phyloP scores from a whole-genome alignment of 2,113 vertebrate genomes.

The Mirza zaza region DNA sequence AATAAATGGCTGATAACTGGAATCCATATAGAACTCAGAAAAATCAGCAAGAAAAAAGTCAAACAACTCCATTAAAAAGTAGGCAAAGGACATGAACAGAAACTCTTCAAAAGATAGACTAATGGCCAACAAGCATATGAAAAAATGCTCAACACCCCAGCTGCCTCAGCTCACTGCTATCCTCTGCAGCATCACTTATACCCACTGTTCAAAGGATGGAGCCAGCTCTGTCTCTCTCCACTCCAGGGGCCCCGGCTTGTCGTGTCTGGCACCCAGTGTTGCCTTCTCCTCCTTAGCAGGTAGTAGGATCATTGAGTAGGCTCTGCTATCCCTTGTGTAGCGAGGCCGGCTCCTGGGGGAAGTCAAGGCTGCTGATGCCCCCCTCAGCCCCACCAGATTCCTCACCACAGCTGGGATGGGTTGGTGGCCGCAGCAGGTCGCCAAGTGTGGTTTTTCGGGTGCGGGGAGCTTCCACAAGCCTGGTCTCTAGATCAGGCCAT shows the following conservation, averaged over 20 bases:
- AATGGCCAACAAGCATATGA: too few species aligned
- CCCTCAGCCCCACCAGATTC: constrained; percentile 81
- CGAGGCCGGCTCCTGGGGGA: constrained; percentile 88
- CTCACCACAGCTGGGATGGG: constrained; percentile 85
- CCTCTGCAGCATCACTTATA: constrained; percentile 95
- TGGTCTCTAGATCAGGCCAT: constrained; percentile 88
- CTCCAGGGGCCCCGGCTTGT: constrained; percentile 90
- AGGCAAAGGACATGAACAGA: too few species aligned
- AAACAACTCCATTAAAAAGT: too few species aligned
- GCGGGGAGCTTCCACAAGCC: constrained; percentile 72
- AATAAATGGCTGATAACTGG: too few species aligned
- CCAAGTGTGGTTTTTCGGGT: constrained; percentile 91
- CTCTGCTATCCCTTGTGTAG: constrained; percentile 93
- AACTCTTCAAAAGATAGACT: too few species aligned
- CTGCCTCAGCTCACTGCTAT: constrained; percentile 90
- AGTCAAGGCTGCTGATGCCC: constrained; percentile 84
- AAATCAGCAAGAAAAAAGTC: too few species aligned
- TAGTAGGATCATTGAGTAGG: constrained; percentile 94
- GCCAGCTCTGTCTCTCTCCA: constrained; percentile 88
- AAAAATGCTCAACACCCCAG: constrained; percentile 64
- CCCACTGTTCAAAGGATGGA: constrained; percentile 91
- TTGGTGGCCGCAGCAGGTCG: constrained; percentile 91
- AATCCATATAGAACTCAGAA: too few species aligned
- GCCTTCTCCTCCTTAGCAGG: constrained; percentile 90
- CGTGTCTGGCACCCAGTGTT: constrained; percentile 80